Evolutionary conservation across 2,888 invertebrate genomes (phyloP).

Genomic region (Clistopyga incitator): DNA sequence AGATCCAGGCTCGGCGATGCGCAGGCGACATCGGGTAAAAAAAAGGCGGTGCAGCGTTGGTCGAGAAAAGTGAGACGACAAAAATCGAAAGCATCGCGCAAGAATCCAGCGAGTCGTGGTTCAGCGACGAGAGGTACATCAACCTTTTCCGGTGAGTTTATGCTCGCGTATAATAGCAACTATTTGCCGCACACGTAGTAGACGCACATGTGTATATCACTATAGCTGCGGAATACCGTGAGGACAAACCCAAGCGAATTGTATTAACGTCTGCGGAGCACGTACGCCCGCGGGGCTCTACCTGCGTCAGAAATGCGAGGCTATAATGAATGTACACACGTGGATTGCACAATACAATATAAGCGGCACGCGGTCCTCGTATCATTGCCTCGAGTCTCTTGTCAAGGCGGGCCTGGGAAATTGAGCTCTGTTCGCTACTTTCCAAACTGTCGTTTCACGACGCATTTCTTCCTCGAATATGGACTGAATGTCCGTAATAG

Average conservation of each 20-base stretch:
- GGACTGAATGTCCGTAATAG: background rate
- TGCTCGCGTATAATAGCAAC: constrained; percentile 1
- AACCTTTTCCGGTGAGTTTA: constrained; percentile 65
- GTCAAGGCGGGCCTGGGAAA: constrained; percentile 42
- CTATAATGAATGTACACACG: constrained; percentile 34
- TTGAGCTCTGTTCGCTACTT: constrained; percentile 26
- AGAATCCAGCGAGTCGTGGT: constrained; percentile 70
- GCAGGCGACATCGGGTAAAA: constrained; percentile 64
- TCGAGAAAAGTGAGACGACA: constrained; percentile 88
- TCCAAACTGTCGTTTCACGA: constrained; percentile 33
- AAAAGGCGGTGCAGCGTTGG: constrained; percentile 84
- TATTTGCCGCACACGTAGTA: background rate
- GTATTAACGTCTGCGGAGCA: constrained; percentile 47
- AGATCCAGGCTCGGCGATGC: constrained; percentile 56
- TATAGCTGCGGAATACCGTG: constrained; percentile 31
- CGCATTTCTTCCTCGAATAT: background rate
- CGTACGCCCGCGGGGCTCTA: constrained; percentile 19
- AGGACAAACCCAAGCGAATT: constrained; percentile 45
- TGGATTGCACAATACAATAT: constrained; percentile 38
- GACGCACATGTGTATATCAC: background rate
- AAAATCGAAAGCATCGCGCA: constrained; percentile 86
- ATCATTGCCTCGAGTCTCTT: background rate
- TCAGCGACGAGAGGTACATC: constrained; percentile 57
- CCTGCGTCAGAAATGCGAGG: constrained; percentile 20
- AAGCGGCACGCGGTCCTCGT: background rate